Conservation (phyloP, 1,140 invertebrate species). For the Dendroctonus valens region DNA sequence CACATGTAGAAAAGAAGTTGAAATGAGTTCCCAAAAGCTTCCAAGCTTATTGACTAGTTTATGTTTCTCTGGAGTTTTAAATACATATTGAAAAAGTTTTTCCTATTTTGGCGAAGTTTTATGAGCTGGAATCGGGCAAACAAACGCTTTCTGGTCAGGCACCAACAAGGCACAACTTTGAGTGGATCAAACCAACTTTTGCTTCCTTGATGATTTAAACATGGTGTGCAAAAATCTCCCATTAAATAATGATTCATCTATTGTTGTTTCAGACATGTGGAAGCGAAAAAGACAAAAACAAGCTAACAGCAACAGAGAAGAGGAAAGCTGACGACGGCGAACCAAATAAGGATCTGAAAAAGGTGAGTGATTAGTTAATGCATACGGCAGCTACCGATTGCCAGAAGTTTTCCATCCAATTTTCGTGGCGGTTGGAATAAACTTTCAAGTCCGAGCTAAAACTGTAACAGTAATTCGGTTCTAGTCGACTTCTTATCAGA, state of each 20-base stretch:
- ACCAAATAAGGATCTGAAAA: slow-evolving; percentile 68
- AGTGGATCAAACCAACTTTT: too few relatives aligned
- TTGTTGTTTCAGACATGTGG: slow-evolving; percentile 46
- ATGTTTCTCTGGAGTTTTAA: slow-evolving; percentile 6
- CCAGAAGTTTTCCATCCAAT: neutral
- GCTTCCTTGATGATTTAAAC: too few relatives aligned
- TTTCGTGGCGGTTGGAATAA: neutral
- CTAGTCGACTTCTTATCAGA: neutral
- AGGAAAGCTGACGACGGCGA: slow-evolving; percentile 67
- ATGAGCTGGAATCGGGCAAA: neutral
- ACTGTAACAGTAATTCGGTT: slow-evolving; percentile 1
- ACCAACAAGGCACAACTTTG: too few relatives aligned
- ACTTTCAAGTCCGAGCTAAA: neutral
- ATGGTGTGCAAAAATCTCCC: too few relatives aligned
- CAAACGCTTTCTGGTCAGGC: too few relatives aligned
- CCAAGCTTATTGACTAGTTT: slow-evolving; percentile 11
- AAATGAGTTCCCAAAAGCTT: slow-evolving; percentile 10
- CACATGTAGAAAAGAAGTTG: slow-evolving; percentile 8
- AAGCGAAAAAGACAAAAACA: slow-evolving; percentile 58
- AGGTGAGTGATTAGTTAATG: slow-evolving; percentile 53
- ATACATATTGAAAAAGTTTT: slow-evolving; percentile 15
- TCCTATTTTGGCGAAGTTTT: slow-evolving; percentile 2
- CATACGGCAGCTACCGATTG: neutral
- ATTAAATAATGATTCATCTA: too few relatives aligned
- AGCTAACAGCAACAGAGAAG: slow-evolving; percentile 63